These are phyloP conservation scores for Brachionichthys hirsutus DNA, from an alignment of 2,113 vertebrate genomes.

Conservation along the genomic window DNA sequence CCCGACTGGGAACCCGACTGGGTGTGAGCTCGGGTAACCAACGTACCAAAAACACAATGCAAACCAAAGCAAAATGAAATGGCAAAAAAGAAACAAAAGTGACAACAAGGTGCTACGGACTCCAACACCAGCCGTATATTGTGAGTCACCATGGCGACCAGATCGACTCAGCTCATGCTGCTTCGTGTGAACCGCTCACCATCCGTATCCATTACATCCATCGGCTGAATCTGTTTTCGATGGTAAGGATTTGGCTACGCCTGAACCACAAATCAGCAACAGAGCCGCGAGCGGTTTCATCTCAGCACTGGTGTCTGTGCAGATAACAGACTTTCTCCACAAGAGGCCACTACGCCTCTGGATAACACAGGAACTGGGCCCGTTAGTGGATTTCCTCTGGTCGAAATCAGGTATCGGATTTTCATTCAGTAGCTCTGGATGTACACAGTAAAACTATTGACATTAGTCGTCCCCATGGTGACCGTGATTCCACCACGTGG, in stretches of 20 bases:
- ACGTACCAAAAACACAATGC: constrained; percentile 27
- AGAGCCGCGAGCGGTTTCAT: background rate
- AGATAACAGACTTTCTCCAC: constrained; percentile 31
- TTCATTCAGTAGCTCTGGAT: constrained; percentile 22
- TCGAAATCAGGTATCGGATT: constrained; percentile 28
- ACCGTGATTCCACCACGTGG: background rate
- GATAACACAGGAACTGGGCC: background rate
- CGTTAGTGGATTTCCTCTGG: background rate
- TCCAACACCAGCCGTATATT: constrained; percentile 5
- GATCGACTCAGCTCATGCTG: background rate
- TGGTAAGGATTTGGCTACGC: constrained; percentile 21
- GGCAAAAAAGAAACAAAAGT: constrained; percentile 19
- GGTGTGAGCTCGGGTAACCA: too few species aligned
- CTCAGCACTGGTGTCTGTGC: background rate
- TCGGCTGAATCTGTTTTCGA: constrained; percentile 10
- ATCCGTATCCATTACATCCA: background rate
- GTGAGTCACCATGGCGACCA: constrained; percentile 4
- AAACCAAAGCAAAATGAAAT: too few species aligned
- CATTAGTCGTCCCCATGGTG: too few species aligned
- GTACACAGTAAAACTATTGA: background rate
- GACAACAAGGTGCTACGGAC: constrained; percentile 2
- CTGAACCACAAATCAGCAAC: background rate
- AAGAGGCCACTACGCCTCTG: constrained; percentile 58
- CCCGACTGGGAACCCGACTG: too few species aligned
- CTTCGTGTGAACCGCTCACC: background rate